These are phyloP conservation scores for Drosophila pseudotalamancana DNA, from an alignment of 2,888 invertebrate species.

Conservation along the genomic window DNA sequence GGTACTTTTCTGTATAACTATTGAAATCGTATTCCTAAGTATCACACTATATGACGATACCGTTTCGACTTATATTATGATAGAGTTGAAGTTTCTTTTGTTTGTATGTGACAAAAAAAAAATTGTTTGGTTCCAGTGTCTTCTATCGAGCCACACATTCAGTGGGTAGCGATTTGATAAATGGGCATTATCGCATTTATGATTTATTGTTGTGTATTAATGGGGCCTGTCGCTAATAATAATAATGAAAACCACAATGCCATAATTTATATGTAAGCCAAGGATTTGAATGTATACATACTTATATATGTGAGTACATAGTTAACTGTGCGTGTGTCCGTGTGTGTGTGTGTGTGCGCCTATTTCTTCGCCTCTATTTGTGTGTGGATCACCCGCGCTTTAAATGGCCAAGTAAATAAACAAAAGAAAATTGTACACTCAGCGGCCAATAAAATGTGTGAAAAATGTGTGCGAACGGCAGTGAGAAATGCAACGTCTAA, in stretches of 20 bases:
- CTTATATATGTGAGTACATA: too few relatives aligned
- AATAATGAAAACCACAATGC: conserved; percentile 52
- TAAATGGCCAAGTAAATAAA: conserved; percentile 77
- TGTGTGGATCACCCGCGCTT: conserved; percentile 63
- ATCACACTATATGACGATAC: too few relatives aligned
- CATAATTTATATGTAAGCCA: conserved; percentile 67
- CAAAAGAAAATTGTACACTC: conserved; percentile 75
- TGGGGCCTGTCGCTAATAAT: conserved; percentile 44
- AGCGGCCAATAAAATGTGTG: conserved; percentile 72
- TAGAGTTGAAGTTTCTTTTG: background rate
- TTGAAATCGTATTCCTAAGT: background rate
- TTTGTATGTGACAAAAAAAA: background rate
- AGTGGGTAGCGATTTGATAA: conserved; percentile 55
- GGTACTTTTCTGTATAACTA: background rate
- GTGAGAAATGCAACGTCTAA: conserved; percentile 66
- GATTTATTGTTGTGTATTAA: conserved; percentile 69
- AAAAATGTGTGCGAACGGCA: conserved; percentile 60
- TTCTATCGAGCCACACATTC: conserved; percentile 9
- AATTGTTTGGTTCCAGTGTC: conserved; percentile 13
- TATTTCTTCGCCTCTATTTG: conserved; percentile 37
- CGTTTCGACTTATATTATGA: background rate
- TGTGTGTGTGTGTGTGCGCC: conserved; percentile 1
- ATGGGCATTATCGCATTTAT: conserved; percentile 64
- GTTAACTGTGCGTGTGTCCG: background rate
- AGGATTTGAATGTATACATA: conserved; percentile 60